Conservation (phyloP, 2,113 vertebrate species). For the Mustela nigripes region DNA sequence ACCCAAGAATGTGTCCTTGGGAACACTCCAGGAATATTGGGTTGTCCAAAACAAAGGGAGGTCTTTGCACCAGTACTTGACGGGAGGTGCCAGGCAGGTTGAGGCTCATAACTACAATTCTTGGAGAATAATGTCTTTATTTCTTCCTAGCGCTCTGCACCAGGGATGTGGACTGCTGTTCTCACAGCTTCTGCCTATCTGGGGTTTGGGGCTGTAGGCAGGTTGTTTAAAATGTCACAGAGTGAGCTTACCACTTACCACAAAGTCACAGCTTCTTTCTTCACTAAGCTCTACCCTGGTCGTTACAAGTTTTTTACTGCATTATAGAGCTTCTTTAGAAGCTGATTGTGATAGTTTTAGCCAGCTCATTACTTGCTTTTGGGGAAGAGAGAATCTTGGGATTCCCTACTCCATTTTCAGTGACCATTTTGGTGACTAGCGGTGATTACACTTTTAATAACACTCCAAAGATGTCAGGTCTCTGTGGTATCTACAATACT, state of each 20-base stretch:
- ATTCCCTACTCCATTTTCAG: not conserved
- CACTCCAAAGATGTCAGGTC: not conserved
- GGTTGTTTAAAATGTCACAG: not conserved
- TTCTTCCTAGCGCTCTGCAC: not conserved
- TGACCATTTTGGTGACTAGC: not conserved
- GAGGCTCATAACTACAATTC: not conserved
- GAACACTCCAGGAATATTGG: not conserved
- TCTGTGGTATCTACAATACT: not conserved
- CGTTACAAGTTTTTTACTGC: not conserved
- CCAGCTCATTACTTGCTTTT: not conserved
- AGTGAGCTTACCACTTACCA: not conserved
- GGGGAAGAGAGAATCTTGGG: not conserved
- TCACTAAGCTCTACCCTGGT: not conserved
- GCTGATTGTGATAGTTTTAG: not conserved
- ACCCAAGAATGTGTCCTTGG: not conserved
- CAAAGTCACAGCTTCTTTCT: not conserved
- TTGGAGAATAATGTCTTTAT: not conserved
- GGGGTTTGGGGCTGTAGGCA: not conserved
- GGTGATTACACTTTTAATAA: not conserved
- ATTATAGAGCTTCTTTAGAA: not conserved
- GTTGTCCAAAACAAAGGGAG: not conserved
- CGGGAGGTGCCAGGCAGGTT: not conserved
- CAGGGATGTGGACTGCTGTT: not conserved
- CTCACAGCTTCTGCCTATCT: not conserved
- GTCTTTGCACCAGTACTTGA: not conserved